Evolutionary conservation across 2,113 vertebrate species (phyloP).

Genomic region (Dicrurus megarhynchus): DNA sequence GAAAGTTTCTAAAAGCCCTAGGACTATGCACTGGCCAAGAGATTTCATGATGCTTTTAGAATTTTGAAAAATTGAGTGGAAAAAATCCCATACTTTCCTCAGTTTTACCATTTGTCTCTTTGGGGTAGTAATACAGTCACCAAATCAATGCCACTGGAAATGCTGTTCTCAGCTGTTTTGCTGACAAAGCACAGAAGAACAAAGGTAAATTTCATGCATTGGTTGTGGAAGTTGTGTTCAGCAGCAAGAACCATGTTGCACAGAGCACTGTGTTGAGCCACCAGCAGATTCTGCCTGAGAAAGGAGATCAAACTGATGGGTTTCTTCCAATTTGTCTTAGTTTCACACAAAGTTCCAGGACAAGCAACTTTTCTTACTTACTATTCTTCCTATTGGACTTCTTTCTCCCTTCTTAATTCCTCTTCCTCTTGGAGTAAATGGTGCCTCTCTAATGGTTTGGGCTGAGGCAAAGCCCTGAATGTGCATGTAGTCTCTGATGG

Average conservation of each 20-base stretch:
- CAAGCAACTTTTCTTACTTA: neutral
- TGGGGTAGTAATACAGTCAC: neutral
- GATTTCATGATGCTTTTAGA: neutral
- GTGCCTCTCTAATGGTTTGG: neutral
- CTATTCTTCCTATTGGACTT: neutral
- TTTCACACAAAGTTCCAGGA: neutral
- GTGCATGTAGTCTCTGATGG: neutral
- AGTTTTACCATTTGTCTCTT: neutral
- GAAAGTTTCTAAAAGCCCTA: neutral
- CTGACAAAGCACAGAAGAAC: neutral
- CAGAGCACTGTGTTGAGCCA: neutral
- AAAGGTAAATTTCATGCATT: neutral
- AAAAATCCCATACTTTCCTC: accelerated
- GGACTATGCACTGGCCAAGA: neutral
- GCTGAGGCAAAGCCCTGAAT: neutral
- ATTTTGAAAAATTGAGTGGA: neutral
- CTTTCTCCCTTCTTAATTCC: neutral
- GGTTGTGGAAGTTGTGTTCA: neutral
- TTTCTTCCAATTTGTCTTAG: neutral
- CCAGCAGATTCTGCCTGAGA: neutral
- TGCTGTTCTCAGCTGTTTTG: neutral
- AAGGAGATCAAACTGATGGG: neutral
- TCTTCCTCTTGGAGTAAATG: neutral
- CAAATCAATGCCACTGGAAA: neutral
- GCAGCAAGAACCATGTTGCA: neutral